A percentile compares a stretch with the other conserved stretches of the same genome.
phyloP scores from a whole-genome alignment of 2,888 invertebrate species.

The Rosalia funebris region DNA sequence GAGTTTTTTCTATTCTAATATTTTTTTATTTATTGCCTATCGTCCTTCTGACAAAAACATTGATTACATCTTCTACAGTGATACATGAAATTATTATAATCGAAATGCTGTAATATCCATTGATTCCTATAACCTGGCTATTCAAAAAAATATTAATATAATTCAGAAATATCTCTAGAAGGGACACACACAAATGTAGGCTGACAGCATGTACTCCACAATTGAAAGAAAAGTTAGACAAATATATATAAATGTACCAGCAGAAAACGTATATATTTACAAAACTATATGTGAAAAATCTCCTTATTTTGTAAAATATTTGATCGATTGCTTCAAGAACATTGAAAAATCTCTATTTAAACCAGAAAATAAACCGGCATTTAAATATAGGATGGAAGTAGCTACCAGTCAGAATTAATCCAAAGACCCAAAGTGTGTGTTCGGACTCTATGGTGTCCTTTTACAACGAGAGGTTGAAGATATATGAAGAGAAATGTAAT shows the following conservation, averaged over 20 bases:
- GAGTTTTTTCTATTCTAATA: not conserved
- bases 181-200: conserved; percentile 37
- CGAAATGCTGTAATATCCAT: conserved; percentile 26
- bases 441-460: no score
- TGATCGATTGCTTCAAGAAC: not conserved
- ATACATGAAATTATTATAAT: conserved; percentile 33
- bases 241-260: conserved; percentile 29
- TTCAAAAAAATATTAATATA: no score
- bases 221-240: conserved; percentile 30
- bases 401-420: no score
- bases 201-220: conserved; percentile 30
- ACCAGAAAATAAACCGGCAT: no score
- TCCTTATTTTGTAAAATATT: no score
- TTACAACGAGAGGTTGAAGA: no score
- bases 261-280: no score
- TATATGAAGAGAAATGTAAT: no score
- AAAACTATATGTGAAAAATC: not conserved
- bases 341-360: not conserved
- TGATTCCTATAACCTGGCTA: conserved; percentile 28
- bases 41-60: no score
- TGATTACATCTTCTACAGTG: conserved; percentile 3
- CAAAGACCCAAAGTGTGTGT: no score
- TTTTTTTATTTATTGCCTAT: no score
- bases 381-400: no score
- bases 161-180: conserved; percentile 34